Conservation (phyloP, 1,140 invertebrate genomes). For the Brachionus koreanus region DNA sequence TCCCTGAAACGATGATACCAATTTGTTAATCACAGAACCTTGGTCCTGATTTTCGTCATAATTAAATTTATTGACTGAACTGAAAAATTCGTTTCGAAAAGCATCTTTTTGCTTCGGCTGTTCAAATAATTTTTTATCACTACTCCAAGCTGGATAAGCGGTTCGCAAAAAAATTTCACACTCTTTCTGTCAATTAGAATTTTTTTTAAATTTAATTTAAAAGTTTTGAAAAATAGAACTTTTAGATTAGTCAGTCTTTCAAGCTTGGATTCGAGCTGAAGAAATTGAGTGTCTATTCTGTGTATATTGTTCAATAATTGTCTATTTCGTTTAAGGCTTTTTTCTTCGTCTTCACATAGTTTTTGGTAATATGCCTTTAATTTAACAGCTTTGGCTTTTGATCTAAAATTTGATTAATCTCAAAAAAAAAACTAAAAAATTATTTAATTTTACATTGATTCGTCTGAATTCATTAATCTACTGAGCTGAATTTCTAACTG, state of each 20-base stretch:
- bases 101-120: neutral
- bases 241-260: constrained; percentile 21
- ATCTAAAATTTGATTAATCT: neutral
- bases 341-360: constrained; percentile 35
- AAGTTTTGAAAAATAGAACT: neutral
- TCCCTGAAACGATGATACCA: neutral
- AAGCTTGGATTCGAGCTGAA: constrained; percentile 29
- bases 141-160: constrained; percentile 32
- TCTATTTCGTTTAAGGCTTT: constrained; percentile 30
- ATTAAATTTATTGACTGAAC: neutral
- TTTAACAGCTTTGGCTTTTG: neutral
- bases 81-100: neutral
- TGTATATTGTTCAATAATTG: constrained; percentile 19
- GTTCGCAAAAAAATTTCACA: constrained; percentile 21
- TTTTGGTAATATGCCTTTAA: constrained; percentile 35
- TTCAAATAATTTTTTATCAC: constrained; percentile 15
- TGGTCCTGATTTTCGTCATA: neutral
- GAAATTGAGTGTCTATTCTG: constrained; percentile 26
- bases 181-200: constrained; percentile 6
- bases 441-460: constrained; percentile 21
- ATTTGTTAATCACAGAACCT: neutral
- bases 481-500: constrained; percentile 21
- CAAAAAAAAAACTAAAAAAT: neutral
- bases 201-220: neutral
- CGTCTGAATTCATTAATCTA: constrained; percentile 8